These are phyloP conservation scores for Ancistrus triradiatus DNA, from an alignment of 2,113 vertebrate genomes.

Conservation along the genomic window DNA sequence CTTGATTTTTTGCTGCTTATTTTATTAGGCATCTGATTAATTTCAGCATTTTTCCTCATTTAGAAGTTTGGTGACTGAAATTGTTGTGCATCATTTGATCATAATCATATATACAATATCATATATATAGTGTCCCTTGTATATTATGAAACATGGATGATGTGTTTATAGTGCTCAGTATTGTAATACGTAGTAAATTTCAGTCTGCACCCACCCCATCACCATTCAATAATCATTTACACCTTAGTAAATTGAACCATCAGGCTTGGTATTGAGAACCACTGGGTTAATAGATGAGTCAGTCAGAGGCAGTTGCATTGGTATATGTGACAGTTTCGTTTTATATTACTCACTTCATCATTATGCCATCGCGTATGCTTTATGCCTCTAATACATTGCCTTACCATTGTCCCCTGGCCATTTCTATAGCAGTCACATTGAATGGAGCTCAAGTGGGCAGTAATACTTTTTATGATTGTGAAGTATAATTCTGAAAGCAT, in stretches of 20 bases:
- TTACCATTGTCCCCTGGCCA: constrained; percentile 9
- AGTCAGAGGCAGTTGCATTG: neutral
- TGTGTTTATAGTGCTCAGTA: too few relatives aligned
- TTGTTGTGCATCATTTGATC: too few relatives aligned
- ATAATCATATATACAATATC: too few relatives aligned
- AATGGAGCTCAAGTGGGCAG: constrained; percentile 24
- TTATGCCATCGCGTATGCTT: neutral
- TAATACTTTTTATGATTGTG: constrained; percentile 33
- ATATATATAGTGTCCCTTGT: too few relatives aligned
- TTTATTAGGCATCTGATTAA: too few relatives aligned
- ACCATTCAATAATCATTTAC: too few relatives aligned
- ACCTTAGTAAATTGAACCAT: neutral
- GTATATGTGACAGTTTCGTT: neutral
- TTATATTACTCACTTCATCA: neutral
- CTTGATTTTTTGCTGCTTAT: too few relatives aligned
- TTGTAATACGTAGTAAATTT: constrained; percentile 29
- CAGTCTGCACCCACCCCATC: too few relatives aligned
- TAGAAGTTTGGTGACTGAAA: too few relatives aligned
- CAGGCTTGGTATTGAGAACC: neutral
- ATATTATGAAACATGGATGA: too few relatives aligned
- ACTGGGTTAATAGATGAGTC: neutral
- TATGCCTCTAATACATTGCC: neutral
- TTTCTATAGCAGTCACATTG: constrained; percentile 20
- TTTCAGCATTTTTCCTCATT: too few relatives aligned
- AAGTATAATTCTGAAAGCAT: constrained; percentile 8